phyloP scores from a whole-genome alignment of 1,140 invertebrate species.

The Hermetia illucens region DNA sequence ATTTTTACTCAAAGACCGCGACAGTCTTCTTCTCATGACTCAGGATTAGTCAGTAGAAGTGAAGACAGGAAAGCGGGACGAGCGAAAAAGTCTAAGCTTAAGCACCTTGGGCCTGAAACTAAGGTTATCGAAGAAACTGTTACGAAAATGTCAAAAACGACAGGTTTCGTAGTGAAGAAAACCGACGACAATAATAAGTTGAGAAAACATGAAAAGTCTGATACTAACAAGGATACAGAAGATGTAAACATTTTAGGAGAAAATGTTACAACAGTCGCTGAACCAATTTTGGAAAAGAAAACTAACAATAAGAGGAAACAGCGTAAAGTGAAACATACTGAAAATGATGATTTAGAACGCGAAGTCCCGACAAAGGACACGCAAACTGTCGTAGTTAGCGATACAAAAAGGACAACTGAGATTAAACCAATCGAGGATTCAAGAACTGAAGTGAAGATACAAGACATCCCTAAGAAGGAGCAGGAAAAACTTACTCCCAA shows the following conservation, averaged over 20 bases:
- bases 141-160: neutral
- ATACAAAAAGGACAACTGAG: no score
- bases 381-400: neutral
- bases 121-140: neutral
- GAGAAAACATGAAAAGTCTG: neutral
- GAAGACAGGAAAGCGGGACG: conserved; percentile 7
- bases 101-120: neutral
- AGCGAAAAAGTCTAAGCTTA: neutral
- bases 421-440: no score
- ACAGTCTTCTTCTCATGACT: conserved; percentile 26
- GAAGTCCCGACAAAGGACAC: neutral
- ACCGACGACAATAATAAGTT: no score
- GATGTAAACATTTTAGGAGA: neutral
- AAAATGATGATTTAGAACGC: neutral
- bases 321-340: neutral
- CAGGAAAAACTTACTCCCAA: neutral
- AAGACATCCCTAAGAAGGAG: no score
- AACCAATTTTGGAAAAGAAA: neutral
- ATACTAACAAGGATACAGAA: neutral
- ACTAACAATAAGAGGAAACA: neutral
- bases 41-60: conserved; percentile 14
- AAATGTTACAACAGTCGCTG: neutral
- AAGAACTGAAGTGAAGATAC: no score
- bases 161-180: neutral
- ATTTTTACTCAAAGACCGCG: no score